Percentiles rank a stretch among this genome's conserved stretches.
Conservation (phyloP, 2,113 vertebrate species). For the Calonectris borealis region DNA sequence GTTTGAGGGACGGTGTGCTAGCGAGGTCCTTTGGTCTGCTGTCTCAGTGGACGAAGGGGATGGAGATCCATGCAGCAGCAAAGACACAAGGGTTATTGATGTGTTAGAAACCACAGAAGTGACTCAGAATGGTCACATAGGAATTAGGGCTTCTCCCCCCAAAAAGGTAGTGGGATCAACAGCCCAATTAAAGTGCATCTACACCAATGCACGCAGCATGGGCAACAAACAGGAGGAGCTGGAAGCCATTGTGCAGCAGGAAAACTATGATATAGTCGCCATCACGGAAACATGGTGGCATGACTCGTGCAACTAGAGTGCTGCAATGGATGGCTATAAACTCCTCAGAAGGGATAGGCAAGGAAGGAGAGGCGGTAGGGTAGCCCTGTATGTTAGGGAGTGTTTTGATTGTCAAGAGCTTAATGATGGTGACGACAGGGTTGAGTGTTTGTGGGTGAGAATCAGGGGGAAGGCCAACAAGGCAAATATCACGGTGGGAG, state of each 20-base stretch:
- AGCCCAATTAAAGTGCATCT: not conserved
- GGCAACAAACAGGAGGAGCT: not conserved
- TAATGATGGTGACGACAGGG: not conserved
- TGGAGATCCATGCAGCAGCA: not conserved
- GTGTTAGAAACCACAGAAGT: not conserved
- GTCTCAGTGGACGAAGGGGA: not conserved
- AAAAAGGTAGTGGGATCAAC: not conserved
- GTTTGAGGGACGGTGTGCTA: not conserved
- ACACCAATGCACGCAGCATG: not conserved
- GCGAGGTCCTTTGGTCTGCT: not conserved
- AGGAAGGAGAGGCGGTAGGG: not conserved
- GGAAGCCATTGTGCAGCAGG: not conserved
- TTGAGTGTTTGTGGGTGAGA: too few species aligned
- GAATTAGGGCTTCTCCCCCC: not conserved
- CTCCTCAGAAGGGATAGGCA: not conserved
- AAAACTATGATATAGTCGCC: not conserved
- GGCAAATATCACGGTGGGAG: too few species aligned
- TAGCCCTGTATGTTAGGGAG: not conserved
- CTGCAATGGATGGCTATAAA: not conserved
- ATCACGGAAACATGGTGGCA: not conserved
- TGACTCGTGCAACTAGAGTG: not conserved
- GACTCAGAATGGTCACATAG: not conserved
- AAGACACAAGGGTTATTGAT: not conserved
- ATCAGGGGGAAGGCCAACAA: too few species aligned
- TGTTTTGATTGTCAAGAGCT: not conserved